Evolutionary conservation across 1,140 invertebrate genomes (phyloP), one percentile per base, ranked within the genome.

Genomic region (Cyrtorhinus lividipennis): DNA sequence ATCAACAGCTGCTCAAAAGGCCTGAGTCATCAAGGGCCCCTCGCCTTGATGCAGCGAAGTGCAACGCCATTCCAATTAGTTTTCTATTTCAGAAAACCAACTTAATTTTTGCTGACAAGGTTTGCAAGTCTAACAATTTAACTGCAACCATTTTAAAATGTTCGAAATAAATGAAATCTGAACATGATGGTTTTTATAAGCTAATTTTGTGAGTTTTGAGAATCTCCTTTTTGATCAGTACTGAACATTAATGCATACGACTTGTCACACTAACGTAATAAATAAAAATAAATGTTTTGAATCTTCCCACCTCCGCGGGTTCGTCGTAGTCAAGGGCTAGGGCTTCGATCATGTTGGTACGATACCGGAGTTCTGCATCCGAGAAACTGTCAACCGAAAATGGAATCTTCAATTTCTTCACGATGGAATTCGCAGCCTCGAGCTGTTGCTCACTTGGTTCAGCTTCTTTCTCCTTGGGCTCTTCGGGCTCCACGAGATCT

Each of bases 341-440:
- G 13, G 64, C 61, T 62, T 65, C 64, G 22, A 65, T 56, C 64
- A 65, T 63, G n/a, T 25, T 46, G 13, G 62, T 30, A 8, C 38
- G 48, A 3, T 15, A 57, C 5, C 53, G 61, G 24, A 44, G 18
- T 56, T 65, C 62, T 38, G 15, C 13, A 57, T 63, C 62, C n/a
- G 45, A 24, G 44, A 65, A 65, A 10, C 15, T 63, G 24, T 63
- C 62, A 2, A 62, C 56, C 13, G 38, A 24, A 58, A 53, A 65
- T 20, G 22, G 24, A 13, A 63, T 56, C 15, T 24, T 63, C 25
- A 56, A 26, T 25, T 63, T 65, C 24, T 65, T 65, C 5, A 65
- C 27, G n/a, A 65, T 65, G 12, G 30, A 30, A 30, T 38, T 24
- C 15, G 62, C 62, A 18, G 62, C 62, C 48, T 63, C 30, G 2